Base-by-base conservation (phyloP, 2,888 invertebrate genomes). In the Papilio elwesi region DNA sequence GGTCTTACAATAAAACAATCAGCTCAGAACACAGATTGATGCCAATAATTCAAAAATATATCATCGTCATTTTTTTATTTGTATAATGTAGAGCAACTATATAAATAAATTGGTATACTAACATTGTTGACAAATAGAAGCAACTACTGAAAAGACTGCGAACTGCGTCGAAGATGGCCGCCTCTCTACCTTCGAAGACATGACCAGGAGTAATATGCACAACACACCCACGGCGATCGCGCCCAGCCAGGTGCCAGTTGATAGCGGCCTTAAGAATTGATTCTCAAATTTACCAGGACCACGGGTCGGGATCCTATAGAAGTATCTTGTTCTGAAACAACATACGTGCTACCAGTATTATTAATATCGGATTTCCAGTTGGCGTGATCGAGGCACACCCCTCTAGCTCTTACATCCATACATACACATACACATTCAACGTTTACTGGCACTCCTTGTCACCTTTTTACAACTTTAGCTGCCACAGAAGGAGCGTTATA, bases 181-280 rank as follows among this genome's bases (percentile, higher is more conserved):
- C 0, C 77, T 79, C 76, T 94, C 93, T 0, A 86, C 70, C 38
- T 79, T 80, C 13, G 90, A 87, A 8, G 90, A 78, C 5, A 89
- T 57, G 62, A 91, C 77, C 9, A 94, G 78, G 0, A 89, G 80
- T 0, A 85, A 0, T 0, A 83, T 84, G 72, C 94, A 91, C 6
- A 92, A 49, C 0, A 77, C 9, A 0, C 81, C 79, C 1, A 89
- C 77, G 7, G 82, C 86, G 0, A 89, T 43, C 13, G 89, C 85
- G 49, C 85, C 82, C 69, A 83, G 82, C 94, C 94, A 95, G 0
- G 88, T 84, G 0, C 80, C 83, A 0, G 78, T 43, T 12, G 90
- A 87, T 6, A 94, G 82, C 0, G 94, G 95, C 71, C 89, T 88
- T 0, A 94, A 78, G 70, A 94, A 94, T 76, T 91, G 89, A 75